A percentile compares a stretch with the other conserved stretches of the same genome.
Evolutionary conservation across 2,888 invertebrate genomes (phyloP).

Genomic region (Eupithecia inturbata): DNA sequence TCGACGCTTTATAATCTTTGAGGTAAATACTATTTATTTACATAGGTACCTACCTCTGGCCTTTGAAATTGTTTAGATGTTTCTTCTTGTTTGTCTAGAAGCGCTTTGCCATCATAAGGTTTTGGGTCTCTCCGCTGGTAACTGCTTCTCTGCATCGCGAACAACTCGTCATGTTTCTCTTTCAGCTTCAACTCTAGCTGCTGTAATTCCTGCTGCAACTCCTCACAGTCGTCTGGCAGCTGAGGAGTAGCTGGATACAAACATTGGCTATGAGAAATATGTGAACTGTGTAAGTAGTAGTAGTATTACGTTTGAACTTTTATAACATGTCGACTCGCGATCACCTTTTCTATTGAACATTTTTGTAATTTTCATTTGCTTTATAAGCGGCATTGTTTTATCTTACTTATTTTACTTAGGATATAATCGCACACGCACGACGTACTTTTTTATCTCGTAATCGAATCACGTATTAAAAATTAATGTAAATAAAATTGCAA

Average conservation of each 20-base stretch:
- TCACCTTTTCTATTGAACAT: slow-evolving; percentile 64
- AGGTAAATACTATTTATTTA: background rate
- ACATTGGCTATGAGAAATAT: background rate
- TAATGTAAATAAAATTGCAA: too few species aligned
- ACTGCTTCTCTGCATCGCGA: slow-evolving; percentile 63
- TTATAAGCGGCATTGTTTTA: slow-evolving; percentile 40
- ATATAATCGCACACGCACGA: background rate
- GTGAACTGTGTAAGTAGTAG: background rate
- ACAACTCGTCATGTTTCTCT: slow-evolving; percentile 65
- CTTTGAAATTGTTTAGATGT: slow-evolving; percentile 58
- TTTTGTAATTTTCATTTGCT: slow-evolving; percentile 69
- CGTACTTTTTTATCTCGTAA: background rate
- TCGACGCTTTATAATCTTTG: background rate
- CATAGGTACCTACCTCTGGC: slow-evolving; percentile 68
- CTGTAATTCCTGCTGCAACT: slow-evolving; percentile 63
- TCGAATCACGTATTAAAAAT: background rate
- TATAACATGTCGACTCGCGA: slow-evolving; percentile 1
- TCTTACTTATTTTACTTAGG: slow-evolving; percentile 41
- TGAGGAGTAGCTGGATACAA: slow-evolving; percentile 44
- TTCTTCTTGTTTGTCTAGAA: slow-evolving; percentile 48
- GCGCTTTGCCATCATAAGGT: slow-evolving; percentile 43
- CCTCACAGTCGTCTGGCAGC: slow-evolving; percentile 59
- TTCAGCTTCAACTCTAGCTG: slow-evolving; percentile 59
- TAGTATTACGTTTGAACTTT: background rate
- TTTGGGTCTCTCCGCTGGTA: slow-evolving; percentile 43